Conservation (phyloP, 1,140 invertebrate species). For the Drosophila virilis region DNA sequence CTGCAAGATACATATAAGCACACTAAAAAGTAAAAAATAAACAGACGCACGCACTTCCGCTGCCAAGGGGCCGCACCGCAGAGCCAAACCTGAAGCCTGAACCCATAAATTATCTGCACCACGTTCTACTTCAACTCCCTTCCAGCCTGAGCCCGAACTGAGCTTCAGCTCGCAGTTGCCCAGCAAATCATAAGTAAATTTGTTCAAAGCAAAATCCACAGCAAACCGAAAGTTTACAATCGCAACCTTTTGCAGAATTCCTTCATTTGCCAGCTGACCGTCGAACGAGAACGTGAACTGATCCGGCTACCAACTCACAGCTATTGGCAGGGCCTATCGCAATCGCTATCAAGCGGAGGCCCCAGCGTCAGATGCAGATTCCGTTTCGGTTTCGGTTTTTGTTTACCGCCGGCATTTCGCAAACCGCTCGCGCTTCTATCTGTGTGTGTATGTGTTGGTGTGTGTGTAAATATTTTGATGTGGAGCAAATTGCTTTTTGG, state of each 20-base stretch:
- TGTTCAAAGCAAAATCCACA: conserved; percentile 11
- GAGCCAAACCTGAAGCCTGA: conserved; percentile 29
- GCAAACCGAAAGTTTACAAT: conserved; percentile 51
- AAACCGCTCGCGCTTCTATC: conserved; percentile 9
- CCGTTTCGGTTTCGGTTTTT: conserved; percentile 50
- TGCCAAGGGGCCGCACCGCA: conserved; percentile 28
- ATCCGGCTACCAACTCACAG: conserved; percentile 13
- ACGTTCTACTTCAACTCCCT: conserved; percentile 47
- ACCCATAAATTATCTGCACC: conserved; percentile 71
- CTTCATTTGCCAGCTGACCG: conserved; percentile 73
- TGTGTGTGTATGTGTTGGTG: conserved; percentile 21
- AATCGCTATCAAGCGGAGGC: conserved; percentile 22
- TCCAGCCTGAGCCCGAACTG: not conserved
- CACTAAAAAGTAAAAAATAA: conserved; percentile 14
- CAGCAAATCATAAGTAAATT: conserved; percentile 49
- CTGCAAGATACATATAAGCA: conserved; percentile 59
- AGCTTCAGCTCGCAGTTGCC: conserved; percentile 7
- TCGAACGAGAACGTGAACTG: conserved; percentile 45
- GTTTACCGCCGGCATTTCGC: conserved; percentile 79
- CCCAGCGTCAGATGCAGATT: conserved; percentile 37
- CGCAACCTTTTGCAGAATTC: conserved; percentile 47
- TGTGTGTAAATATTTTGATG: conserved; percentile 54
- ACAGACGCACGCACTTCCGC: conserved; percentile 68
- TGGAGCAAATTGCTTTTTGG: conserved; percentile 81
- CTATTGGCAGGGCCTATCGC: conserved; percentile 13